Base-by-base conservation (phyloP, 35 echinoderm and acorn worm genomes). In the Apostichopus japonicus region DNA sequence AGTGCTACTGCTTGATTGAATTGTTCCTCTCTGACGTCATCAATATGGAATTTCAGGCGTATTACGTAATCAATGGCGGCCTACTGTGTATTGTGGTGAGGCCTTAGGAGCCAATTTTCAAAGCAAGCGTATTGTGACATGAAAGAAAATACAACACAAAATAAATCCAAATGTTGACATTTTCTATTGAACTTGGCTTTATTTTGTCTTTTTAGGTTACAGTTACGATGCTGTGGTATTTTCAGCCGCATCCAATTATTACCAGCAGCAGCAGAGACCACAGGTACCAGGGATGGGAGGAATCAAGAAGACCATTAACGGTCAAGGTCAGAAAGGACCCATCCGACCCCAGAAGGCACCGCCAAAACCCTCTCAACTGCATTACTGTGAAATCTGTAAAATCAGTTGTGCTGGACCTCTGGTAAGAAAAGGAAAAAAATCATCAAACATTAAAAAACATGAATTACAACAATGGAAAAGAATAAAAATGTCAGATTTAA, bases 321-420 rank as follows among this genome's bases (percentile, higher is more conserved):
- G 76, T 0, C 86, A 93, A 53, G 71, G 61, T 17, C 79, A 92
- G 23, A 93, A 95, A 63, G 83, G 79, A 59, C 92, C 92, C 15
- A 84, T 92, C 17, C 90, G 91, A 4, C 82, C 94, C 72, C 92
- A 98, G 57, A 95, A 95, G 76, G 79, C 82, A 15, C 97, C 97
- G 0, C 97, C 97, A 1, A 96, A 96, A 67, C 95, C 93, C 71
- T 89, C 97, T 23, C 97, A 99, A 90, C 89, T 99, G 1, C 97
- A 99, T 83, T 99, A 99, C 84, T 99, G 97, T 81, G 97, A 96
- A 24, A 92, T 99, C 24, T 99, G 97, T 75, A 99, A 99, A 93
- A 99, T 99, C 83, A 99, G 97, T 81, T 99, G 97, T 94, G 97
- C 97, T 92, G 97, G 97, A 23, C 97, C 97, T 5, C 87, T 94